phyloP scores from a whole-genome alignment of 2,888 invertebrate genomes.

The Synanthedon myopaeformis region DNA sequence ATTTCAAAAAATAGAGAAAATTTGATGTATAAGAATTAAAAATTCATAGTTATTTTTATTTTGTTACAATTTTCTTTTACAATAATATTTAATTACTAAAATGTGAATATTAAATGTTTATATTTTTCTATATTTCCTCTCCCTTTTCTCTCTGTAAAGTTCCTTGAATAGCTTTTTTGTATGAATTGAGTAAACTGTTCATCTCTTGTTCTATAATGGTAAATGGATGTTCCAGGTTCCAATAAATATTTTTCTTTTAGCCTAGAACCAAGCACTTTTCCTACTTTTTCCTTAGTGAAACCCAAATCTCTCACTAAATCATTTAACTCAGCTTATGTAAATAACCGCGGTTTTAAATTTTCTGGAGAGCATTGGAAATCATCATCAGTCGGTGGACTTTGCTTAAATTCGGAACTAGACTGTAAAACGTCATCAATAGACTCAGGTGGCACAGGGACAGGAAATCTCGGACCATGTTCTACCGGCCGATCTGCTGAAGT shows the following conservation, averaged over 20 bases:
- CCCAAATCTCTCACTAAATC: constrained; percentile 1
- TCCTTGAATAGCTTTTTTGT: no score
- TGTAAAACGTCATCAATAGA: constrained; percentile 1
- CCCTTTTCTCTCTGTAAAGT: no score
- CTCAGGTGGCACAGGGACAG: not conserved
- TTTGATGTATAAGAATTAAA: no score
- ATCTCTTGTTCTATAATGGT: no score
- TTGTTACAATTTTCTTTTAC: no score
- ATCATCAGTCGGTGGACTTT: not conserved
- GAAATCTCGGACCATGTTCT: not conserved
- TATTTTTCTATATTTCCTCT: no score
- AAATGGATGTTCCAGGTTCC: no score
- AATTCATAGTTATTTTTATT: no score
- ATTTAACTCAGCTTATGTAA: not conserved
- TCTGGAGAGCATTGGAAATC: not conserved
- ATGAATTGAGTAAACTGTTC: no score
- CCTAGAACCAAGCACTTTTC: not conserved
- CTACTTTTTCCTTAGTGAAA: constrained; percentile 1
- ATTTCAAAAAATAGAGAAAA: no score
- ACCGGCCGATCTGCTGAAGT: constrained; percentile 1
- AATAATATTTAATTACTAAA: no score
- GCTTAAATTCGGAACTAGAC: not conserved
- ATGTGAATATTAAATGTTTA: no score
- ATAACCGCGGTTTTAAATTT: constrained; percentile 1
- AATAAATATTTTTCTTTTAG: not conserved